Evolutionary conservation across 2,888 invertebrate species (phyloP), one percentile per base, ranked within the genome.

Genomic region (Cantharis rufa): DNA sequence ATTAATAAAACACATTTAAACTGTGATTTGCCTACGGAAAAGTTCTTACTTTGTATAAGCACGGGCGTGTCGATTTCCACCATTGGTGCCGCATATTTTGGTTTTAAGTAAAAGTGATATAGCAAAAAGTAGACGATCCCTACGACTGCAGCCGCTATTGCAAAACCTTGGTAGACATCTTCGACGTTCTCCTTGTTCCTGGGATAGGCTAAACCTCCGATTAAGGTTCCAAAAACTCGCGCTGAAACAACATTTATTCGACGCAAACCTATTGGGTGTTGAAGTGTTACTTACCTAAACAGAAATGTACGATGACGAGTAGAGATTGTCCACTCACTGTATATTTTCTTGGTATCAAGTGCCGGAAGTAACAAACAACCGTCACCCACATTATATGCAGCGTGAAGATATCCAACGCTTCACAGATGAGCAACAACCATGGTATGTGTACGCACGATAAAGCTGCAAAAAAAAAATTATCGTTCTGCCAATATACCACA

Each of bases 341-440:
- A 83, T 93, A 91, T 85, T 94, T 93, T 74, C 94, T 89, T 1
- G 95, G 94, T 83, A 95, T 92, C 21, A 95, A 91, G 85, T 95
- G 95, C n/a, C 95, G 90, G 90, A 95, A 91, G 87, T 95, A 95
- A 27, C 95, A 88, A 80, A 95, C 91, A 21, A 94, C 92, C 71
- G 95, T 94, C 79, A 95, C 92, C 94, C 94, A 95, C 88, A 94
- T 92, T 70, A 95, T 88, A 81, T 94, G 94, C 82, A 95, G 88
- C 0, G 94, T 93, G 83, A 94, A 92, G 78, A 95, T 92, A 87
- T 95, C 95, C 80, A 95, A 87, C 69, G 91, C 89, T 86, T 95
- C 95, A 85, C 92, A 92, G 62, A 93, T 88, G 64, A 94, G 87
- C n/a, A 94, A 90, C 89, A 93, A 90, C 87, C 91, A 90, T 76